Evolutionary conservation across 2,888 invertebrate species (phyloP).

Genomic region (Troides helena): DNA sequence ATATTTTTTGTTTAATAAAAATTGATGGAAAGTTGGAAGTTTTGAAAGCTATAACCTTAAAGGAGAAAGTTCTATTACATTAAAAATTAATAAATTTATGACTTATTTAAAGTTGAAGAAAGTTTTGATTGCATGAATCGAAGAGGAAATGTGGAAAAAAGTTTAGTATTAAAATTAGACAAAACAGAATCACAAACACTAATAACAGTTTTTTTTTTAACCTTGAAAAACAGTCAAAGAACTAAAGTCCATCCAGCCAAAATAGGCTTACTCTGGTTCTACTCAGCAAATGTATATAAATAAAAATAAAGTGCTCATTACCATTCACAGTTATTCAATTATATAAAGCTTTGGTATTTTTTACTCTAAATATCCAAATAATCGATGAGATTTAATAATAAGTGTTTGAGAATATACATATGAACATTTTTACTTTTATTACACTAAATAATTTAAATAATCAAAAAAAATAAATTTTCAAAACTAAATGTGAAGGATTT

Average conservation of each 20-base stretch:
- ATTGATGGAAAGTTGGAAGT: constrained; percentile 8
- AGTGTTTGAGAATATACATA: no score
- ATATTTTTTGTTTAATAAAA: constrained; percentile 9
- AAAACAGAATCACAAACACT: constrained; percentile 1
- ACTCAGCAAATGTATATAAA: no score
- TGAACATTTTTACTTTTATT: no score
- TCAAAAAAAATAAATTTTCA: no score
- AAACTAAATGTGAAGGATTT: no score
- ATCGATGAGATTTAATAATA: no score
- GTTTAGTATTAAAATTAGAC: neutral
- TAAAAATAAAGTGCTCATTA: no score
- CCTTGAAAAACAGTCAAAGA: neutral
- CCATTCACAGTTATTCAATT: no score
- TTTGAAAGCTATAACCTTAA: constrained; percentile 22
- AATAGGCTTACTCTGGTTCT: neutral
- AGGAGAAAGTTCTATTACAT: neutral
- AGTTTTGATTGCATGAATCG: neutral
- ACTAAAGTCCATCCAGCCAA: neutral
- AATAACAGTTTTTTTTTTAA: neutral
- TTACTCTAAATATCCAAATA: no score
- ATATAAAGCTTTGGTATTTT: no score
- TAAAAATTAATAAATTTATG: neutral
- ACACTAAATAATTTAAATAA: no score
- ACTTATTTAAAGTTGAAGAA: neutral
- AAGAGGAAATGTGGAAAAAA: neutral